Conservation (phyloP, 1,140 invertebrate genomes). For the Coptotermes formosanus region DNA sequence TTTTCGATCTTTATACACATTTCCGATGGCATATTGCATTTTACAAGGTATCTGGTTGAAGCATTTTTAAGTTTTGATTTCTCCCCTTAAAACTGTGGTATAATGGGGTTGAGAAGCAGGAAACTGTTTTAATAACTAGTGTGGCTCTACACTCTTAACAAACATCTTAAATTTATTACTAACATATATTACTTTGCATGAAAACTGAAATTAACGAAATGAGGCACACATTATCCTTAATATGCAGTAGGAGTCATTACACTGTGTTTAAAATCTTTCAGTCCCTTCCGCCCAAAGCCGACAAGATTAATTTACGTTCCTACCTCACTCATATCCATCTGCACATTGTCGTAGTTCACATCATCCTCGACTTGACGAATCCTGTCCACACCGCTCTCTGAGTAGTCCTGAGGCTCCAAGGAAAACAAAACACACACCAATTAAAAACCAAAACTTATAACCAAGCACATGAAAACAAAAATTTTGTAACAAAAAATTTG, state of each 20-base stretch:
- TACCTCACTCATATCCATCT: slow-evolving; percentile 43
- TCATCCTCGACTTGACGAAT: slow-evolving; percentile 36
- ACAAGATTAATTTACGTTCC: slow-evolving; percentile 21
- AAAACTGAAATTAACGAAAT: neutral
- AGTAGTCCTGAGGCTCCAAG: neutral
- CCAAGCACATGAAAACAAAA: neutral
- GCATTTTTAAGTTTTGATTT: neutral
- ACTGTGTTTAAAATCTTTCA: neutral
- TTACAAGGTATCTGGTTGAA: slow-evolving; percentile 12
- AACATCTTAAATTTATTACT: neutral
- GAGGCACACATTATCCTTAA: neutral
- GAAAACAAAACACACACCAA: neutral
- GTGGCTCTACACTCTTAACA: neutral
- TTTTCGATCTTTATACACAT: slow-evolving; percentile 22
- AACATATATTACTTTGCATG: neutral
- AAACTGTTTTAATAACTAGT: neutral
- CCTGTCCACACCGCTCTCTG: neutral
- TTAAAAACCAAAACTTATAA: too few species aligned
- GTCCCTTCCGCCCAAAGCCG: neutral
- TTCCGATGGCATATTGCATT: slow-evolving; percentile 12
- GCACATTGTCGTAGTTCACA: slow-evolving; percentile 41
- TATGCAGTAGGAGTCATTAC: neutral
- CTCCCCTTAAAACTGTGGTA: slow-evolving; percentile 4
- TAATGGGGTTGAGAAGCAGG: neutral
- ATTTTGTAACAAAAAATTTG: neutral